Base-by-base conservation (phyloP, 2,888 invertebrate genomes). In the Leucophenga montana region DNA sequence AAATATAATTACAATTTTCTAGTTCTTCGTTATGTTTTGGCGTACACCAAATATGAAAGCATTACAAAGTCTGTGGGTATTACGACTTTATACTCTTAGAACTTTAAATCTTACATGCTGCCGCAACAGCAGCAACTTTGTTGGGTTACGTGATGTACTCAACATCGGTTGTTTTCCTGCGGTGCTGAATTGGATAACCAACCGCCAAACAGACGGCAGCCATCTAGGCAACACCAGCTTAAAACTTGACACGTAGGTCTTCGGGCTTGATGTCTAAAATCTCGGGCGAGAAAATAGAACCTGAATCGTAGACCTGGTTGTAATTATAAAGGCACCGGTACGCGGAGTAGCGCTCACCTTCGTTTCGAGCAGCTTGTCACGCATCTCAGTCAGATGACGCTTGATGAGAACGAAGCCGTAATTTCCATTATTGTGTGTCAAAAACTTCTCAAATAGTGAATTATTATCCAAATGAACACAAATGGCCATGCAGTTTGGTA, bases 391-490 rank as follows among this genome's bases (percentile, higher is more conserved):
- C 78, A 99, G 92, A 88, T 99, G 99, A 66, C 95, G 95, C 83
- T 97, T 95, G 82, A 99, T 99, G 92, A 99, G 99, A 14, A 99
- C 99, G 86, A 99, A 98, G 73, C 99, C 99, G 67, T 99, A 97
- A 89, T 99, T 99, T 81, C 97, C 97, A 88, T 94, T 95, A 89
- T 99, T 97, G 90, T 98, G 96, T 0, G 98, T 97, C 84, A 99
- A 89, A 75, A 99, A 89, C 87, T 96, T 98, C 90, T 99, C 99
- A 78, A 99, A 91, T 20, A 94, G 92, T 2, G 96, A 95, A 89
- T 98, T 99, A 88, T 95, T 94, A 86, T 98, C 97, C 80, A 99
- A 90, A 89, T 99, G 98, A 68, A 98, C 98, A 83, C 96, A 94
- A 89, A 99, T 99, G 68, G 99, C 99, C 89, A 99, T 99, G 93